Conservation (phyloP, 1,140 invertebrate genomes). For the Homalodisca vitripennis region DNA sequence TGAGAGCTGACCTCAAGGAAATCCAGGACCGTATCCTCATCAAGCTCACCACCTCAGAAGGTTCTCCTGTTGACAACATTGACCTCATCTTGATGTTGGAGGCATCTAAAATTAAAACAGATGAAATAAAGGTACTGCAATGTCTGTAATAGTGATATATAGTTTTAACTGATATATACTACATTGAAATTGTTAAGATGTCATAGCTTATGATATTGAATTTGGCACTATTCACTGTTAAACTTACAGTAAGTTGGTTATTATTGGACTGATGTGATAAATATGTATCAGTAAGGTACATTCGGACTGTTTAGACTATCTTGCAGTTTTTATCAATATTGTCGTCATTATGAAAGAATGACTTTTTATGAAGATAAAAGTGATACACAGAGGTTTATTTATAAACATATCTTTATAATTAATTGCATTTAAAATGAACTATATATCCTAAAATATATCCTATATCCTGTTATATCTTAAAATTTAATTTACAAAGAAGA, state of each 20-base stretch:
- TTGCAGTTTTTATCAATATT: too few species aligned
- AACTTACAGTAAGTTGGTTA: background rate
- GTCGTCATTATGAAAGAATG: too few species aligned
- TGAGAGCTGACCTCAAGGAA: slow-evolving; percentile 63
- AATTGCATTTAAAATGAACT: too few species aligned
- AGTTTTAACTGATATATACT: background rate
- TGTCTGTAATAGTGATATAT: background rate
- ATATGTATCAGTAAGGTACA: too few species aligned
- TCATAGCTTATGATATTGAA: background rate
- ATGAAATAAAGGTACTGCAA: slow-evolving; percentile 58
- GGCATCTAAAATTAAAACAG: slow-evolving; percentile 64
- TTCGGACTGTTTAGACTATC: too few species aligned
- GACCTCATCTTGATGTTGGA: slow-evolving; percentile 66
- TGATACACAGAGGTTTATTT: too few species aligned
- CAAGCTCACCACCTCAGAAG: slow-evolving; percentile 61
- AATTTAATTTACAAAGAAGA: too few species aligned
- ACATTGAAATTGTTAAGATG: background rate
- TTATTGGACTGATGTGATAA: background rate
- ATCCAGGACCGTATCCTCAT: slow-evolving; percentile 67
- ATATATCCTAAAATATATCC: too few species aligned
- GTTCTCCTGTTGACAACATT: slow-evolving; percentile 67
- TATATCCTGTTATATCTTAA: too few species aligned
- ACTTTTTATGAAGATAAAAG: too few species aligned
- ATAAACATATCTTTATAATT: too few species aligned
- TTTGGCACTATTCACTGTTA: background rate